Percentiles rank a stretch among this genome's conserved stretches.
These are phyloP conservation scores for Rotaria sp. DNA, from an alignment of 2,888 invertebrate species.

Conservation along the genomic window DNA sequence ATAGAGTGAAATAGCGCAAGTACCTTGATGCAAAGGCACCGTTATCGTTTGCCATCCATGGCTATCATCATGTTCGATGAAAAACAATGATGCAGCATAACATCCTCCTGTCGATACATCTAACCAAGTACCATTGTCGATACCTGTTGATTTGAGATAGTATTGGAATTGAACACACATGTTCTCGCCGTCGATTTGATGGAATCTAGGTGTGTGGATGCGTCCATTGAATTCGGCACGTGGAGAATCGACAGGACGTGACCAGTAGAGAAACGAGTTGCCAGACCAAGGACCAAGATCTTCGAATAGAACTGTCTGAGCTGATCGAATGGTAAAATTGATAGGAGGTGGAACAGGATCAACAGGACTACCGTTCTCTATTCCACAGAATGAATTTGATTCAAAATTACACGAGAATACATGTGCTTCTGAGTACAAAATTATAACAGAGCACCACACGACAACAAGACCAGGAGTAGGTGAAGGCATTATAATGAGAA, in stretches of 20 bases:
- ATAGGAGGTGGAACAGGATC: background rate
- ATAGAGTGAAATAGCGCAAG: background rate
- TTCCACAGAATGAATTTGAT: background rate
- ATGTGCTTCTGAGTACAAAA: background rate
- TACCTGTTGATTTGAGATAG: background rate
- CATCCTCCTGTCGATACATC: background rate
- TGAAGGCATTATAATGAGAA: background rate
- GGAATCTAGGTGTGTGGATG: background rate
- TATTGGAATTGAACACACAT: background rate
- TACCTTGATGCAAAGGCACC: background rate
- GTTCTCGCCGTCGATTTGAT: background rate
- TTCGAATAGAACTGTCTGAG: background rate
- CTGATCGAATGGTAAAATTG: background rate
- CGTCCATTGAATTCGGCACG: background rate
- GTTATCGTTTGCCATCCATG: slow-evolving; percentile 10
- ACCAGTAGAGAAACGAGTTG: background rate
- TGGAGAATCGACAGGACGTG: background rate
- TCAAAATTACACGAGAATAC: background rate
- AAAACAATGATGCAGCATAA: background rate
- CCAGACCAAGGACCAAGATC: background rate
- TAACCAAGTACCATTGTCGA: background rate
- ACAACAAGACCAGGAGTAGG: background rate
- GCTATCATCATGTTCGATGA: background rate
- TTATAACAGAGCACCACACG: background rate
- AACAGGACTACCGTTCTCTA: background rate